A percentile compares a stretch with the other conserved stretches of the same genome.
phyloP scores from a whole-genome alignment of 2,113 vertebrate genomes.

The Ranitomeya imitator region DNA sequence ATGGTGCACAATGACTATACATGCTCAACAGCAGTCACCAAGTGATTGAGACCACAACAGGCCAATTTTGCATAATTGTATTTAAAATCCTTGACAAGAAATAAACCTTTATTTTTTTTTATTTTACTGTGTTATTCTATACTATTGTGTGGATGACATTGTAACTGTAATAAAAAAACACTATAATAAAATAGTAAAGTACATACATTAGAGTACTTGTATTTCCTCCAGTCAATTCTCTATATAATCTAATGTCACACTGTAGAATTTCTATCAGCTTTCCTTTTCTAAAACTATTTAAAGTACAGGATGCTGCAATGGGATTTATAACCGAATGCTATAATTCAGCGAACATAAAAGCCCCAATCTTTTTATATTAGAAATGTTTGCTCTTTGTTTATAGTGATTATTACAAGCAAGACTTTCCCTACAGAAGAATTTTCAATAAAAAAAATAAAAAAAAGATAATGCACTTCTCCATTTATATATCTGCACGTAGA shows the following conservation, averaged over 20 bases:
- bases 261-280: conserved; percentile 21
- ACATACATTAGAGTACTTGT: background rate
- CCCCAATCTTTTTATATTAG: conserved; percentile 22
- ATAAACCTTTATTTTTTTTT: no score
- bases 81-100: no score
- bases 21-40: no score
- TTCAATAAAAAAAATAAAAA: conserved; percentile 36
- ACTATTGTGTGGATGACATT: background rate
- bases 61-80: no score
- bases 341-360: conserved; percentile 22
- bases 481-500: conserved; percentile 48
- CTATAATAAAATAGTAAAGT: conserved; percentile 1
- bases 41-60: no score
- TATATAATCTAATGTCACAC: background rate
- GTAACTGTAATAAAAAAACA: background rate
- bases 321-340: conserved; percentile 34
- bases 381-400: conserved; percentile 35
- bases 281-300: conserved; percentile 15
- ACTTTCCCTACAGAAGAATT: conserved; percentile 12
- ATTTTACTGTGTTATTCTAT: no score
- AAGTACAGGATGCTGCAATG: background rate
- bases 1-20: no score
- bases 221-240: conserved; percentile 17
- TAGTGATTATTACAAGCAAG: conserved; percentile 27
- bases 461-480: conserved; percentile 34